Evolutionary conservation across 2,113 vertebrate genomes (phyloP), one percentile per base, ranked within the genome.

Genomic region (Gavia stellata): DNA sequence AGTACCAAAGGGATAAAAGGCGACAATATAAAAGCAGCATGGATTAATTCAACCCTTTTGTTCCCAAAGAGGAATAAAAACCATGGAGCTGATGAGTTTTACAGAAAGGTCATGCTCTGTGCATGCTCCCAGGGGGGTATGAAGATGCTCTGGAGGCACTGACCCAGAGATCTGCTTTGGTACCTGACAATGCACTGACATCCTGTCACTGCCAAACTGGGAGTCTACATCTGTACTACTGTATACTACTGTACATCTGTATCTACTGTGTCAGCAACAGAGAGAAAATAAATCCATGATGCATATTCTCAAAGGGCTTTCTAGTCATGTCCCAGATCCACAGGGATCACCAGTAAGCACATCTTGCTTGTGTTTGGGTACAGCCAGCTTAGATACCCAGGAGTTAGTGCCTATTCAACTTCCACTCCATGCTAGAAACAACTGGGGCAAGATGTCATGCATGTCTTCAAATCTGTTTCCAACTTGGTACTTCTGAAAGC

Each of bases 381-480:
- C 33, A 75, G 17, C 8, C 45, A 70, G 23, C n/a, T 71, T 47
- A 28, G 38, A 28, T 5, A 53, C 19, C 11, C 21, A 33, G 26
- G 29, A 28, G 5, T 31, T 28, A 17, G 8, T 6, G 8, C 3
- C 6, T 36, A 5, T n/a, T 10, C 55, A 15, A 3, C 49, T 84
- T 53, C 42, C 5, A 6, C 23, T 38, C 56, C n/a, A 3, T 1
- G 3, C 29, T 17, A 5, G 0, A 0, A 49, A 23, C 3, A 68
- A 29, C 34, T 34, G 14, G 36, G 17, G 8, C 28, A 36, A 13
- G n/a, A 61, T 87, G 74, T 58, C 72, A 50, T 3, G 12, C 7
- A 44, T 24, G 21, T 17, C 40, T 44, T 66, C 4, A 29, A 1
- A 5, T 25, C 10, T 19, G 20, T 44, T 36, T 79, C 59, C 29